A percentile compares a stretch with the other conserved stretches of the same genome.
These are phyloP conservation scores for Eulemur albifrons DNA, from an alignment of 2,797 vertebrate genomes.

Conservation along the genomic window DNA sequence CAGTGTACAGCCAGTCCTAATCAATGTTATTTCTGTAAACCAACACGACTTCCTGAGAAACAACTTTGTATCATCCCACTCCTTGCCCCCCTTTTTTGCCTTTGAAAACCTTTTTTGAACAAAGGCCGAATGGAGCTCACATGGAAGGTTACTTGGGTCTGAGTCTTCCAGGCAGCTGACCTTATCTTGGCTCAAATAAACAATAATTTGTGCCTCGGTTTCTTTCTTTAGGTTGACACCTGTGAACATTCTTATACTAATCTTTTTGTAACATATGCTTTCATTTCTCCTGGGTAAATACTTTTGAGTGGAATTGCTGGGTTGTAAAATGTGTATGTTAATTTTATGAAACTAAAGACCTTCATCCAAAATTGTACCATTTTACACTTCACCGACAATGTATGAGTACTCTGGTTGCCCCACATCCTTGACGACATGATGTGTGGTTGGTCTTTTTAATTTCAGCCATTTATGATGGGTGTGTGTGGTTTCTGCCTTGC, in stretches of 20 bases:
- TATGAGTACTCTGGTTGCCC: background rate
- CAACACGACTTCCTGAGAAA: background rate
- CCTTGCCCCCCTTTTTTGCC: background rate
- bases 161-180: background rate
- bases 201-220: background rate
- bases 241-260: background rate
- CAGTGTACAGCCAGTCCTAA: background rate
- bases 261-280: background rate
- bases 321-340: background rate
- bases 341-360: background rate
- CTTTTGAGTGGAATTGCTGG: background rate
- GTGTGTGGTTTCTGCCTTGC: background rate
- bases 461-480: background rate
- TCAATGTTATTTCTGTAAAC: background rate
- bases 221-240: background rate
- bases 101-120: background rate
- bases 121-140: background rate
- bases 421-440: background rate
- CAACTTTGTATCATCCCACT: background rate
- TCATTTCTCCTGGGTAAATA: constrained; percentile 26
- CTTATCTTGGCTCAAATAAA: background rate
- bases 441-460: background rate
- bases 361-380: background rate
- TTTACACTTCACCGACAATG: background rate
- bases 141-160: background rate